Evolutionary conservation across 2,888 invertebrate genomes (phyloP).

Genomic region (Dasypolia templi): DNA sequence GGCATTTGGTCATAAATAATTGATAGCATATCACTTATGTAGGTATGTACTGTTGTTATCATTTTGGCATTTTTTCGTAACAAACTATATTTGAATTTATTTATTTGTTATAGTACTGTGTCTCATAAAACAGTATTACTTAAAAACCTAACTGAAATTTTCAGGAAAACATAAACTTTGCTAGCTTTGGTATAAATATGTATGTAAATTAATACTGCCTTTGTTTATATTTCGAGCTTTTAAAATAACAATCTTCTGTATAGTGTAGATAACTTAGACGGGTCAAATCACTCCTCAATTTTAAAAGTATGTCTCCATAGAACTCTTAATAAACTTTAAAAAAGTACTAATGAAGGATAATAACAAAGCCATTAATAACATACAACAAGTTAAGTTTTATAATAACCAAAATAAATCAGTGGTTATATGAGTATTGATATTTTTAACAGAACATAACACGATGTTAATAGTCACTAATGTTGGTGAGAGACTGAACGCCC

Average conservation of each 20-base stretch:
- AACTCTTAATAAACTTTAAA: too few species aligned
- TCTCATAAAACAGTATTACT: background rate
- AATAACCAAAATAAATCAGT: conserved; percentile 66
- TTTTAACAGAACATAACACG: conserved; percentile 81
- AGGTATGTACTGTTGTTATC: conserved; percentile 17
- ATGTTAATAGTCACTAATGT: conserved; percentile 85
- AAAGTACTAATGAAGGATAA: conserved; percentile 47
- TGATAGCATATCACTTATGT: conserved; percentile 20
- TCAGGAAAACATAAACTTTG: background rate
- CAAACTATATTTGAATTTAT: background rate
- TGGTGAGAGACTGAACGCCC: conserved; percentile 60
- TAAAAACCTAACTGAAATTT: background rate
- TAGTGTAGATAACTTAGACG: too few species aligned
- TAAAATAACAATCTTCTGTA: too few species aligned
- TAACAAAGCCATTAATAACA: conserved; percentile 61
- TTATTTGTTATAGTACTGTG: background rate
- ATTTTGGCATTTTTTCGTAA: background rate
- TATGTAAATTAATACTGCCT: background rate
- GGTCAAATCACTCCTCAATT: background rate
- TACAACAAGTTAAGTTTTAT: conserved; percentile 70
- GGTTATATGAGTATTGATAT: conserved; percentile 75
- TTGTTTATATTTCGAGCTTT: too few species aligned
- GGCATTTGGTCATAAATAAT: conserved; percentile 46
- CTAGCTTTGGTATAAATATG: background rate
- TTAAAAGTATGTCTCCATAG: background rate